These are phyloP conservation scores for Turdus rufiventris DNA, from an alignment of 2,113 vertebrate species.

Conservation along the genomic window DNA sequence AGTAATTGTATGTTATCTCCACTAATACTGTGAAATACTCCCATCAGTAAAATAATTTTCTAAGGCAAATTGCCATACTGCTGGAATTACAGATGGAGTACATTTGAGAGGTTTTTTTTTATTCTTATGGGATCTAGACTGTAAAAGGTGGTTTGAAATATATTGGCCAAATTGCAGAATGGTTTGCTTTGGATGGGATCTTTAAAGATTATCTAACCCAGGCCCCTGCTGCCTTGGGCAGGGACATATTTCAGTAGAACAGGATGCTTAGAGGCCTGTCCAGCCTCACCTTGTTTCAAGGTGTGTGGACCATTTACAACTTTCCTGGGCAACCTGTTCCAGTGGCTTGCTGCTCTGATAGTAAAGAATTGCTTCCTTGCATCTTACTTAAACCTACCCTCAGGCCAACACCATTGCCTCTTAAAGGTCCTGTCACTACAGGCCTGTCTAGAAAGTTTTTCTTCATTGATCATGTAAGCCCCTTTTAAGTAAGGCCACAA, in stretches of 20 bases:
- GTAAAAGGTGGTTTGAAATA: neutral
- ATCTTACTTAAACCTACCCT: neutral
- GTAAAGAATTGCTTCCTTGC: neutral
- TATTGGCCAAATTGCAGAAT: neutral
- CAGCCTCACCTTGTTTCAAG: rapidly evolving
- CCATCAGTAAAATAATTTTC: neutral
- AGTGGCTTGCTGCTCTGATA: neutral
- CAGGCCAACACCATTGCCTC: rapidly evolving
- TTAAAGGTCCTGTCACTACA: neutral
- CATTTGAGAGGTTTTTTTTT: neutral
- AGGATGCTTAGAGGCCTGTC: neutral
- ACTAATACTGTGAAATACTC: neutral
- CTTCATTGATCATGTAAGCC: neutral
- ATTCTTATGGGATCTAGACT: neutral
- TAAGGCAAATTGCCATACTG: neutral
- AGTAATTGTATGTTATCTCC: neutral
- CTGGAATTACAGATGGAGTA: neutral
- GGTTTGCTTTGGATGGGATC: neutral
- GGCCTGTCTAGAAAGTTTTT: neutral
- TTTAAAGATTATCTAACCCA: neutral
- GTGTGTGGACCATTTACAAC: neutral
- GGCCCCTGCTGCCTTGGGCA: rapidly evolving
- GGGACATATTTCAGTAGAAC: neutral
- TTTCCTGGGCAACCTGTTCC: neutral
- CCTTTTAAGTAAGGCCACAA: neutral